Conservation (phyloP, 2,797 vertebrate species). For the Pangasius krempfi region DNA sequence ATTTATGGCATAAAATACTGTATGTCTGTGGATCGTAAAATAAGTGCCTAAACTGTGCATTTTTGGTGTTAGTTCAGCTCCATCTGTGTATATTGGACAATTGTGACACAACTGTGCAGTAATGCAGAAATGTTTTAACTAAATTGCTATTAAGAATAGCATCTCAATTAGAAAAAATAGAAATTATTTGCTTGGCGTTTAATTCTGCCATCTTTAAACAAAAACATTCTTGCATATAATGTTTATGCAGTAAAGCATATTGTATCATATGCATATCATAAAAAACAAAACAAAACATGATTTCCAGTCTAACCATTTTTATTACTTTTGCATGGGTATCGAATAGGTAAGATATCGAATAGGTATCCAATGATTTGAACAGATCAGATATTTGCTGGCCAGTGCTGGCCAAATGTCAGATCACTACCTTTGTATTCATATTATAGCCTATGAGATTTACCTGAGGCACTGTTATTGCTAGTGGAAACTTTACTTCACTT, state of each 20-base stretch:
- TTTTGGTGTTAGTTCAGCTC: not conserved
- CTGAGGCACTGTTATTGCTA: not conserved
- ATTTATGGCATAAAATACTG: not conserved
- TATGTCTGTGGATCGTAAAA: not conserved
- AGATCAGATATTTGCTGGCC: not conserved
- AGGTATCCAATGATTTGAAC: not conserved
- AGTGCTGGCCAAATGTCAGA: not conserved
- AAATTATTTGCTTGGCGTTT: not conserved
- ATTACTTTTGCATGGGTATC: not conserved
- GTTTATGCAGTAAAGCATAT: not conserved
- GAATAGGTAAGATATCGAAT: not conserved
- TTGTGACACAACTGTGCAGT: not conserved
- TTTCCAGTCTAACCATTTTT: not conserved
- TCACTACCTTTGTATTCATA: not conserved
- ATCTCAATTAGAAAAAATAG: not conserved
- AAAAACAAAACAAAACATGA: not conserved
- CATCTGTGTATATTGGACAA: not conserved
- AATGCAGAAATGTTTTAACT: not conserved
- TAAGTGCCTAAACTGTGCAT: not conserved
- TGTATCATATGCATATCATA: not conserved
- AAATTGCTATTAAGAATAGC: not conserved
- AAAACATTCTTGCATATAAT: not conserved
- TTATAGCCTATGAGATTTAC: not conserved
- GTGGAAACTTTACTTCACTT: not conserved
- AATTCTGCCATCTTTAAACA: not conserved